A percentile compares a stretch with the other conserved stretches of the same genome.
phyloP scores from a whole-genome alignment of 2,797 vertebrate species.

The Hafferia zeledoni region DNA sequence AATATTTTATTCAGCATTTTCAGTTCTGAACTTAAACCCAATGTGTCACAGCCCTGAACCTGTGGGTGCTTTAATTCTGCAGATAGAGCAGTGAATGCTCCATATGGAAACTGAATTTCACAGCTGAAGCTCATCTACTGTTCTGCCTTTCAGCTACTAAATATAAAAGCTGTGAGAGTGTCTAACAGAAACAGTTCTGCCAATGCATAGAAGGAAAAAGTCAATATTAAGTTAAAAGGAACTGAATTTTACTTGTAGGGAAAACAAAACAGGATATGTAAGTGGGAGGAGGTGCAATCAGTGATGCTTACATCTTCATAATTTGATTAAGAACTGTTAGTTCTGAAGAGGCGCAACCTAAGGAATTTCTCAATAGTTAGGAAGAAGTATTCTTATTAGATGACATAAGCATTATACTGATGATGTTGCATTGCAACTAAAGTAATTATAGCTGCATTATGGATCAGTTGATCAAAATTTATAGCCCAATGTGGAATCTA shows the following conservation, averaged over 20 bases:
- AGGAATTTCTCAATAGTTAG: neutral
- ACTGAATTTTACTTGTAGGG: neutral
- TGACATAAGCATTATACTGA: neutral
- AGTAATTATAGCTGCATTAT: neutral
- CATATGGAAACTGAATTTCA: neutral
- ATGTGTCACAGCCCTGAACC: neutral
- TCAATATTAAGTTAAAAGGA: neutral
- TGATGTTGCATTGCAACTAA: neutral
- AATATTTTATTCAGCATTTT: neutral
- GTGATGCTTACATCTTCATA: neutral
- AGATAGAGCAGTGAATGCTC: neutral
- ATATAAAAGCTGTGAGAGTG: neutral
- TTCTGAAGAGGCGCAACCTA: neutral
- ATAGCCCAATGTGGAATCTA: neutral
- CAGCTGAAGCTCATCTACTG: neutral
- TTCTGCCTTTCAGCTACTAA: neutral
- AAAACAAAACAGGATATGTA: neutral
- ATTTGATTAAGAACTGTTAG: neutral
- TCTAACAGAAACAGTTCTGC: neutral
- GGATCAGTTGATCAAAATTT: neutral
- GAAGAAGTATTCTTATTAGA: neutral
- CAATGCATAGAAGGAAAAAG: neutral
- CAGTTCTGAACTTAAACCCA: neutral
- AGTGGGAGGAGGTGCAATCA: neutral
- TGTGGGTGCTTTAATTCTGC: neutral